Evolutionary conservation across 1,140 invertebrate species (phyloP).

Genomic region (Musca domestica): DNA sequence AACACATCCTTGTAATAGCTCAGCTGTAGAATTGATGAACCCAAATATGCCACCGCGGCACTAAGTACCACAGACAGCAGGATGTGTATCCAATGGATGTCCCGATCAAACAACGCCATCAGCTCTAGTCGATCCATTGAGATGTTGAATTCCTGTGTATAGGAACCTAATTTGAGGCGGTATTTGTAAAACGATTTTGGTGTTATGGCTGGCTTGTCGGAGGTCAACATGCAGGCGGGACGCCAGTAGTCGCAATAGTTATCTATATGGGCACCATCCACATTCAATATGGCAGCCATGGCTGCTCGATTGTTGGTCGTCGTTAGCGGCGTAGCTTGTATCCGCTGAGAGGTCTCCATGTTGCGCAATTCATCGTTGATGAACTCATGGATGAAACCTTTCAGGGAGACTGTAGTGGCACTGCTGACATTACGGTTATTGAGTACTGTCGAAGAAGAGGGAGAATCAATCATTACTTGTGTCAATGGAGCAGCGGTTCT

Average conservation of each 20-base stretch:
- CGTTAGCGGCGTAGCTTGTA: neutral
- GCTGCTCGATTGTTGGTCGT: conserved; percentile 8
- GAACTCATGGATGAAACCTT: conserved; percentile 40
- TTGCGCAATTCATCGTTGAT: conserved; percentile 39
- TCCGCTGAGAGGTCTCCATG: conserved; percentile 1
- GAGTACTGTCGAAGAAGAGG: conserved; percentile 21
- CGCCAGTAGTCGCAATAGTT: conserved; percentile 50
- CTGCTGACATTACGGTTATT: conserved; percentile 23
- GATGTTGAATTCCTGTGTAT: conserved; percentile 66
- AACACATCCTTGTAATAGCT: conserved; percentile 89
- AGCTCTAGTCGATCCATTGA: conserved; percentile 89
- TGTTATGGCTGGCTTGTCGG: conserved; percentile 53
- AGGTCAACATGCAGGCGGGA: conserved; percentile 40
- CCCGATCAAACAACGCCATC: conserved; percentile 89
- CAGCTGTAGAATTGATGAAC: conserved; percentile 77
- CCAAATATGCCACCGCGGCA: conserved; percentile 80
- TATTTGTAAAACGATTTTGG: conserved; percentile 86
- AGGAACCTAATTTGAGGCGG: conserved; percentile 65
- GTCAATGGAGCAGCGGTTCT: conserved; percentile 7
- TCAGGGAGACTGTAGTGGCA: conserved; percentile 33
- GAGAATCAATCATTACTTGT: conserved; percentile 33
- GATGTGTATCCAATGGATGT: conserved; percentile 83
- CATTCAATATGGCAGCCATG: conserved; percentile 40
- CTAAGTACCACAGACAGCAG: conserved; percentile 81
- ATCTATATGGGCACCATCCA: conserved; percentile 42